Evolutionary conservation across 2,797 vertebrate species (phyloP).

Genomic region (Petrocephalus schoutedeni): DNA sequence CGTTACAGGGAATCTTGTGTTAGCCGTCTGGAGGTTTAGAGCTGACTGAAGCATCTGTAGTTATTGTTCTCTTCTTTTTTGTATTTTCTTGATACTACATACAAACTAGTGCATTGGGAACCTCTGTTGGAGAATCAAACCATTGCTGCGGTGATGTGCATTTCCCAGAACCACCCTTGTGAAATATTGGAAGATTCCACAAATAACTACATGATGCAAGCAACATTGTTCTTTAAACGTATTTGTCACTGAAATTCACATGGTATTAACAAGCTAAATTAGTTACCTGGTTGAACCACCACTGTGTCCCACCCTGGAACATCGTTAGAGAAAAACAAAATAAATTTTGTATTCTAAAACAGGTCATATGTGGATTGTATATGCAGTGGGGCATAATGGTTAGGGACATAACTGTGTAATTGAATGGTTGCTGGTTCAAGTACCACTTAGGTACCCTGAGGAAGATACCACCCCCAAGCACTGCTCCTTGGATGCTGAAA

Average conservation of each 20-base stretch:
- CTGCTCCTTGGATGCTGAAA: no score
- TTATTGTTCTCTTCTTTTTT: background rate
- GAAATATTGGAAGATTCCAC: background rate
- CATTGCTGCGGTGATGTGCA: background rate
- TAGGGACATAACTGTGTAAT: no score
- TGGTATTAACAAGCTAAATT: background rate
- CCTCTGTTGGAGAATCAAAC: background rate
- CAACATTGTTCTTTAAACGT: background rate
- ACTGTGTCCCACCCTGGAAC: background rate
- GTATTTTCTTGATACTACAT: background rate
- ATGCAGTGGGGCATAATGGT: background rate
- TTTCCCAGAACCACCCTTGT: background rate
- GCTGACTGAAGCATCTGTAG: background rate
- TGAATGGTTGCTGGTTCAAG: no score
- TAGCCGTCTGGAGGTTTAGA: background rate
- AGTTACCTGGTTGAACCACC: background rate
- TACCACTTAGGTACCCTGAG: no score
- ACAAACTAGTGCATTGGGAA: background rate
- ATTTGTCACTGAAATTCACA: background rate
- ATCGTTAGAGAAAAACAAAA: background rate
- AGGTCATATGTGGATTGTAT: background rate
- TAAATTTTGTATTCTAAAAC: background rate
- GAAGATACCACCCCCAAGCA: no score
- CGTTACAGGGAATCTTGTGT: background rate
- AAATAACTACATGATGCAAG: background rate